Base-by-base conservation (phyloP, 2,797 vertebrate genomes). In the Odontamblyopus rebecca region DNA sequence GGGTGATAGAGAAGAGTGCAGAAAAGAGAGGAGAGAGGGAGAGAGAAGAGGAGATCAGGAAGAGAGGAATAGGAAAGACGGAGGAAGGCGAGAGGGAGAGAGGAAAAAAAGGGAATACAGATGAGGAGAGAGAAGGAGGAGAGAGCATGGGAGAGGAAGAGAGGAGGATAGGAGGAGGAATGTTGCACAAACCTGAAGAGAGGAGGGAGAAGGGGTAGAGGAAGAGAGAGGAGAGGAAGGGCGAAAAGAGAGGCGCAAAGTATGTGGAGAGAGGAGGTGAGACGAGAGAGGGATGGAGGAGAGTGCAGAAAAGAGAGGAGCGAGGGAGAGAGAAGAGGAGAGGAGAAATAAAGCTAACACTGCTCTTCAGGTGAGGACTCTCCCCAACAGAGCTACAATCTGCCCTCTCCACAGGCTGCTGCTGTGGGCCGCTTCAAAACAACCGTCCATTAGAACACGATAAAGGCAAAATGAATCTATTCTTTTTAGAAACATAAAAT, bases 381-480 rank as follows among this genome's bases (percentile, higher is more conserved):
- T 51, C 32, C 82, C 89, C 84, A 83, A 85, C 86, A 77, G 89
- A 79, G 89, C 0, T 5, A 68, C 89, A 88, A 89, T 91, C 89
- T 91, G 90, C 73, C 72, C 82, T 81, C 80, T 82, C 82, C 60
- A 60, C 75, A 64, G 80, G 82, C 80, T 73, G 68, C 70, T 71
- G 61, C 72, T 59, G 63, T 6, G 59, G 4, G 1, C 29, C 73
- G 74, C 78, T 67, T 61, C 65, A 50, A 2, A 44, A 59, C 23
- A 69, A 59, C 54, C 57, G 64, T 56, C 50, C 51, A 61, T 61
- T 54, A 71, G 61, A 18, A 48, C 32, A 61, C 62, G 51, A 57
- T 6, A 38, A 38, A 38, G 7, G 48, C 32, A 38, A 73, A 68
- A 19, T 2, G 12, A 2, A 12, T 4, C 38, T 9, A 41, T 12